These are phyloP conservation scores for Xerus inauris DNA, from an alignment of 2,113 vertebrate genomes.

Conservation along the genomic window DNA sequence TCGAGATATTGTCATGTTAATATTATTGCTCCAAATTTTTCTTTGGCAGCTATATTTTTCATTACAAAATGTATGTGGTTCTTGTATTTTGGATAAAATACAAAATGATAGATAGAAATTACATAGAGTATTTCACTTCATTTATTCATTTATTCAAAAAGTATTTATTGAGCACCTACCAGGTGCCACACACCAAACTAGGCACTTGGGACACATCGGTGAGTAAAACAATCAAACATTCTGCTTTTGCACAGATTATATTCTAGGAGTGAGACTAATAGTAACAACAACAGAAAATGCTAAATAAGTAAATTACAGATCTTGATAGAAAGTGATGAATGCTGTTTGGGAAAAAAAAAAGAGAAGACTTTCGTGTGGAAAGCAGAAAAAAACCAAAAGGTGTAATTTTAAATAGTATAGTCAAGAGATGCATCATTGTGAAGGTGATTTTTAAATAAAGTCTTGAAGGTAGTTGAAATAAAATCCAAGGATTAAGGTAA, in stretches of 20 bases:
- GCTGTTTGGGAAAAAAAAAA: not conserved
- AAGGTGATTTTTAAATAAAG: not conserved
- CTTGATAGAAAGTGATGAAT: not conserved
- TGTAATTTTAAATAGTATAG: not conserved
- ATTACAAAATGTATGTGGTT: not conserved
- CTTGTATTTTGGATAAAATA: not conserved
- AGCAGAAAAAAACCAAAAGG: not conserved
- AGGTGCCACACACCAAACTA: not conserved
- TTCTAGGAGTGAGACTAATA: not conserved
- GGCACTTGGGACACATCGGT: not conserved
- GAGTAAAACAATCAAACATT: not conserved
- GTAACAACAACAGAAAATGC: not conserved
- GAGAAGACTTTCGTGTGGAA: not conserved
- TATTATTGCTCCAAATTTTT: not conserved
- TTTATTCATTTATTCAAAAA: slow-evolving; percentile 3
- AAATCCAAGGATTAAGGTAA: not conserved
- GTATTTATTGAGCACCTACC: not conserved
- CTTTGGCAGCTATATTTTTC: not conserved
- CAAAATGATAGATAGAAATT: not conserved
- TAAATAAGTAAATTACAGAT: not conserved
- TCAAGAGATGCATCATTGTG: not conserved
- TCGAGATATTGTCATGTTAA: not conserved
- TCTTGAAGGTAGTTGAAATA: not conserved
- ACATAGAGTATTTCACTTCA: not conserved
- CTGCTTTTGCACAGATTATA: not conserved